Base-by-base conservation (phyloP, 2,113 vertebrate genomes). In the Sigmodon hispidus region DNA sequence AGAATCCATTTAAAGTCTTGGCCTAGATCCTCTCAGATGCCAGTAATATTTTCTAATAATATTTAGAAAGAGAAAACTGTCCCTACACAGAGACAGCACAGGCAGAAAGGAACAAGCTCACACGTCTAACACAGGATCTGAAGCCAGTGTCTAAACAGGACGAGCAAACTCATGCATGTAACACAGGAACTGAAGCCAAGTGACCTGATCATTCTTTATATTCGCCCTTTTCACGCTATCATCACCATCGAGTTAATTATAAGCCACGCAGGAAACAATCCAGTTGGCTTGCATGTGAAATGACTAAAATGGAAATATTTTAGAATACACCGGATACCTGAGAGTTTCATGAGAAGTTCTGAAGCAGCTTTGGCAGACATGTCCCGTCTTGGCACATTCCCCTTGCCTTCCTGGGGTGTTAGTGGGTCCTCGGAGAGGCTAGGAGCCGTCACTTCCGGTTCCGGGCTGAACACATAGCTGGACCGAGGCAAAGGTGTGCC, bases 321-420 rank as follows among this genome's bases (percentile, higher is more conserved):
- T 72, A 73, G 96, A 97, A 96, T 63, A 52, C 97, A 97, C 52
- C 65, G 50, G 87, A 90, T 99, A 99, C 99, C 99, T 99, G 99
- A 99, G 65, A 99, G 99, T 94, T 99, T 99, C 98, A 99, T 99
- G 90, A 99, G 99, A 97, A 99, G 99, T 97, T 99, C 99, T 12
- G 99, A 99, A 3, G 99, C 99, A 90, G 99, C 99, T 98, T 99
- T 99, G 95, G 99, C 96, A 10, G 99, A 99, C 98, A 99, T 99
- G 94, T 99, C 99, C 95, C 99, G 99, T 98, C 98, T 99, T 55
- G 99, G 98, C 95, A 99, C 96, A 90, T 96, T 98, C 87, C 98
- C 93, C 97, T 99, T 98, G 84, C 97, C 96, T 98, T 99, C 98
- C 97, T 99, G 98, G 83, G 99, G 97, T 96, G 99, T 99, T 63